A percentile compares a stretch with the other conserved stretches of the same genome.
Conservation (phyloP, 2,113 vertebrate species). For the Dicrurus megarhynchus region DNA sequence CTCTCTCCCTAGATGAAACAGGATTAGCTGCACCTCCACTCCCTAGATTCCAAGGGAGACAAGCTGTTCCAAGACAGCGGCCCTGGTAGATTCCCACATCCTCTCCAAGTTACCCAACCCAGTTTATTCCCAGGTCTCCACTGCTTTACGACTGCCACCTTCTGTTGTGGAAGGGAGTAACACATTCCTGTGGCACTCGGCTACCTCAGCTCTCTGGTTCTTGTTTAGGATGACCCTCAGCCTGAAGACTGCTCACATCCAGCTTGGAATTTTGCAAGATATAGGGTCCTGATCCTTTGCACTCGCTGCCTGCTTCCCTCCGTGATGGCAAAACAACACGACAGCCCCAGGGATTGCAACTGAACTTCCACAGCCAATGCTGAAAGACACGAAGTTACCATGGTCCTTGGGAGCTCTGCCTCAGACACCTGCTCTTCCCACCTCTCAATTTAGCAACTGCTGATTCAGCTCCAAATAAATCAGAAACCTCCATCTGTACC, state of each 20-base stretch:
- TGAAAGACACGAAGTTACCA: neutral
- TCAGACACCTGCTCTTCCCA: neutral
- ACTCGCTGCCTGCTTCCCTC: neutral
- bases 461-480: neutral
- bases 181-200: accelerated
- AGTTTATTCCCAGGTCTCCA: neutral
- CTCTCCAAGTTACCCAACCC: neutral
- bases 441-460: neutral
- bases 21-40: neutral
- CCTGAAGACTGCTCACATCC: neutral
- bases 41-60: too few relatives aligned
- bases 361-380: neutral
- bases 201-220: accelerated
- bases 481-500: neutral
- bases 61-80: accelerated
- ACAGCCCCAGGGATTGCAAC: accelerated
- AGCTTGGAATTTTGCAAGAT: neutral
- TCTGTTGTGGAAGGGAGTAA: neutral
- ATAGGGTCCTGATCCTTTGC: too few relatives aligned
- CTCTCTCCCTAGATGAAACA: neutral
- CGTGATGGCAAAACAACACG: accelerated
- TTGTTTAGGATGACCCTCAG: accelerated
- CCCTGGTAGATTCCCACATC: neutral
- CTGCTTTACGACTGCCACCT: conserved; percentile 41
- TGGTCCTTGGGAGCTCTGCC: accelerated